Base-by-base conservation (phyloP, 2,113 vertebrate genomes). In the Cryptotis parvus region DNA sequence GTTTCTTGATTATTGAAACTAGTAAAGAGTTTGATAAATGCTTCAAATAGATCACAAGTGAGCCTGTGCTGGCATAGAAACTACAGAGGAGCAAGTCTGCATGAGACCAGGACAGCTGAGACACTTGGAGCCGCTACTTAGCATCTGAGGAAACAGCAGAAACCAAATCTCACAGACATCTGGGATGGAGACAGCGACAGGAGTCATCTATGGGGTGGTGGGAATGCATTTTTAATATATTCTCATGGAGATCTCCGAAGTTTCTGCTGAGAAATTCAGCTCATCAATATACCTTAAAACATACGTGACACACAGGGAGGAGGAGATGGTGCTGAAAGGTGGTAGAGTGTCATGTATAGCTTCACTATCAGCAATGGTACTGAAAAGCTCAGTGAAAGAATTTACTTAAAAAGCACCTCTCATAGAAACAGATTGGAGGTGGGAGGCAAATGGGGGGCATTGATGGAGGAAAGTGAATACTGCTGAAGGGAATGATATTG, bases 91-190 rank as follows among this genome's bases (percentile, higher is more conserved):
- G 76, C 26, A 55, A 65, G 65, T 61, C 45, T 61, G 70, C n/a
- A 61, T 84, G 45, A 75, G 69, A 58, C n/a, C 39, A 63, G 58
- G 27, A 43, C 37, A 26, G 41, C n/a, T 83, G 73, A 80, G 61
- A 73, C 66, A 66, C 68, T 49, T 75, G 77, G 10, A 14, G n/a
- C 77, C 87, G 84, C 80, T 70, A 49, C 73, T 91, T 58, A 85
- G 14, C 37, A 63, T 84, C 41, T 73, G 45, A 39, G n/a, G 11
- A 14, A n/a, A 87, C 82, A 37, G 65, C 82, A 43, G 80, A 69
- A 94, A 96, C 65, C 83, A 93, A 93, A 91, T 83, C 39, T 4
- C 61, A 31, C 70, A 87, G 92, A 16, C 75, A 91, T 78, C 14
- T 72, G 88, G 72, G 65, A 81, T 82, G 92, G 74, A 10, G n/a